A percentile compares a stretch with the other conserved stretches of the same genome.
phyloP scores from a whole-genome alignment of 2,888 invertebrate genomes.

The Dasypogon diadema region DNA sequence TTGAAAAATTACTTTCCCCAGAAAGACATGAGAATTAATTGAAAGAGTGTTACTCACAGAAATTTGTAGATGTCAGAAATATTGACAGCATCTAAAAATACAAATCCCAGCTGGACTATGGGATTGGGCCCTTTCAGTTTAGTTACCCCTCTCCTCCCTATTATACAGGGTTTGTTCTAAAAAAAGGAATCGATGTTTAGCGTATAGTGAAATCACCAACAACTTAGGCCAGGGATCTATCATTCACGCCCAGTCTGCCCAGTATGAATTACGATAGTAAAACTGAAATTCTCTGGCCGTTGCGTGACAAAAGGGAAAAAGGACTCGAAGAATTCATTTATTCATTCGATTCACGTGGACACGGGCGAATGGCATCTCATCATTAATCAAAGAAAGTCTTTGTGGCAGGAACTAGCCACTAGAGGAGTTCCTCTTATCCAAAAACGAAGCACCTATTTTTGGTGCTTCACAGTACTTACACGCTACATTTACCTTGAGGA shows the following conservation, averaged over 20 bases:
- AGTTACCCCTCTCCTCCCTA: too few relatives aligned
- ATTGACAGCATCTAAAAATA: neutral
- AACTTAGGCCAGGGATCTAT: neutral
- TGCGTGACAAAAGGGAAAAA: neutral
- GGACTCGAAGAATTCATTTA: neutral
- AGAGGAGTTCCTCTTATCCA: neutral
- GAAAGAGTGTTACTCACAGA: too few relatives aligned
- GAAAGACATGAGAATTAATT: too few relatives aligned
- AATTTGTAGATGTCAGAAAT: too few relatives aligned
- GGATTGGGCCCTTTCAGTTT: neutral
- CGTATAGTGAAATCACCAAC: neutral
- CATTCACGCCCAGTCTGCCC: slow-evolving; percentile 4
- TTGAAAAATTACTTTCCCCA: too few relatives aligned
- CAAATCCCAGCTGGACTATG: neutral
- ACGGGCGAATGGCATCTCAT: neutral
- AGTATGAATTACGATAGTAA: neutral
- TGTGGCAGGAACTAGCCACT: neutral
- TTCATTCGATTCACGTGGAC: neutral
- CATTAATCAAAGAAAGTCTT: neutral
- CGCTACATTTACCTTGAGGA: neutral
- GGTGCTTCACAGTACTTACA: neutral
- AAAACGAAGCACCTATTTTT: neutral
- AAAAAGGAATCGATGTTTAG: neutral
- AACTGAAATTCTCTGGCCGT: too few relatives aligned
- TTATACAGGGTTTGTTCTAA: neutral